Evolutionary conservation across 2,888 invertebrate species (phyloP).

Genomic region (Isoperla grammatica): DNA sequence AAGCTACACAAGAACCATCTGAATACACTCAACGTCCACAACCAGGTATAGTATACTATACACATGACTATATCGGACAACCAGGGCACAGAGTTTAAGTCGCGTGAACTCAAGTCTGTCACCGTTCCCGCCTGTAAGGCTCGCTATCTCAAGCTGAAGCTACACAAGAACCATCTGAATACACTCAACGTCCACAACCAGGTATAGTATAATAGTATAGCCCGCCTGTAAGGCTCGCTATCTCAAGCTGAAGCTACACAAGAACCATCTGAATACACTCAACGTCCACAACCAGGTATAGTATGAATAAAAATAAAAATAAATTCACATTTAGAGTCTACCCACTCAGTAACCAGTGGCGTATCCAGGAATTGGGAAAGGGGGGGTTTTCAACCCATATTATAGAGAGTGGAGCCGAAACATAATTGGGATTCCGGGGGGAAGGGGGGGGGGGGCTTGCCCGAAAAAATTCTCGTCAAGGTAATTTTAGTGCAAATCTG

Average conservation of each 20-base stretch:
- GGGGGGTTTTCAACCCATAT: too few relatives aligned
- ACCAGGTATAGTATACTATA: conserved; percentile 69
- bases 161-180: conserved; percentile 80
- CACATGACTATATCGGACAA: conserved; percentile 73
- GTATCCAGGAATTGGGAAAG: too few relatives aligned
- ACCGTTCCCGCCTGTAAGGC: conserved; percentile 61
- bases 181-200: conserved; percentile 75
- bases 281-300: conserved; percentile 77
- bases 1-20: conserved; percentile 77
- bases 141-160: conserved; percentile 74
- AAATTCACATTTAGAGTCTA: too few relatives aligned
- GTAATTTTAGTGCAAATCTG: too few relatives aligned
- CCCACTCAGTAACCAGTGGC: too few relatives aligned
- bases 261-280: conserved; percentile 74
- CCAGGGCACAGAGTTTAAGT: conserved; percentile 70
- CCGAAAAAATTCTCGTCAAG: too few relatives aligned
- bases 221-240: conserved; percentile 58
- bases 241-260: conserved; percentile 77
- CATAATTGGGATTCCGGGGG: too few relatives aligned
- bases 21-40: conserved; percentile 70
- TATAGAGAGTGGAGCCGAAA: too few relatives aligned
- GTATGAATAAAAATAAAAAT: too few relatives aligned
- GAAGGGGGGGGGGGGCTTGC: too few relatives aligned
- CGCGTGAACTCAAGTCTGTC: conserved; percentile 75
- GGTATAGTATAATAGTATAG: conserved; percentile 51